Percentiles rank a stretch among this genome's conserved stretches.
phyloP scores from a whole-genome alignment of 2,888 invertebrate genomes.

The Schrankia costaestrigalis region DNA sequence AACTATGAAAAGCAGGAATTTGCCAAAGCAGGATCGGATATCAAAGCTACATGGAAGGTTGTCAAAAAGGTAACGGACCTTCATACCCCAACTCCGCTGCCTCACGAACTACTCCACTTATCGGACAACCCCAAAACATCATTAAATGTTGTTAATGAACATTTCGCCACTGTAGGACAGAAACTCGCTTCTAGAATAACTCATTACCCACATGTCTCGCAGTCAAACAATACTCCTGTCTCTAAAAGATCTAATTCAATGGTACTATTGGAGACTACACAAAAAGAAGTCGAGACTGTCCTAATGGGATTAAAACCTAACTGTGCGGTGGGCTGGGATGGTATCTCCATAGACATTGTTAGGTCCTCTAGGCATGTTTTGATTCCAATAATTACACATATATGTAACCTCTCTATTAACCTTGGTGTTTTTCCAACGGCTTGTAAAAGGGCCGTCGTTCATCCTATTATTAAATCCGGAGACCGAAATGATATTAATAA shows the following conservation, averaged over 20 bases:
- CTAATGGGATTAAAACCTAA: not conserved
- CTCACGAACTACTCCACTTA: not conserved
- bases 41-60: not conserved
- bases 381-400: not conserved
- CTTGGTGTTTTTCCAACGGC: not conserved
- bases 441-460: not conserved
- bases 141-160: not conserved
- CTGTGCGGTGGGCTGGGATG: not conserved
- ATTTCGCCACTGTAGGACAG: not conserved
- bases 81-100: not conserved
- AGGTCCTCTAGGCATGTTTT: not conserved
- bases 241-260: not conserved
- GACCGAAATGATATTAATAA: constrained; percentile 10
- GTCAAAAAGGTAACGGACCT: not conserved
- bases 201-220: not conserved
- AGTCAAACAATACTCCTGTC: not conserved
- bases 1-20: not conserved
- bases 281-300: not conserved
- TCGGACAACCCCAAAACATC: not conserved
- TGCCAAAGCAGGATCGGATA: not conserved
- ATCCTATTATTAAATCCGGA: not conserved
- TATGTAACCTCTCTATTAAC: not conserved
- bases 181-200: not conserved
- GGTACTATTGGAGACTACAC: not conserved
- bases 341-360: not conserved